Percentiles rank a stretch among this genome's conserved stretches.
Conservation (phyloP, 2,888 invertebrate genomes). For the Crepidodera aurea region DNA sequence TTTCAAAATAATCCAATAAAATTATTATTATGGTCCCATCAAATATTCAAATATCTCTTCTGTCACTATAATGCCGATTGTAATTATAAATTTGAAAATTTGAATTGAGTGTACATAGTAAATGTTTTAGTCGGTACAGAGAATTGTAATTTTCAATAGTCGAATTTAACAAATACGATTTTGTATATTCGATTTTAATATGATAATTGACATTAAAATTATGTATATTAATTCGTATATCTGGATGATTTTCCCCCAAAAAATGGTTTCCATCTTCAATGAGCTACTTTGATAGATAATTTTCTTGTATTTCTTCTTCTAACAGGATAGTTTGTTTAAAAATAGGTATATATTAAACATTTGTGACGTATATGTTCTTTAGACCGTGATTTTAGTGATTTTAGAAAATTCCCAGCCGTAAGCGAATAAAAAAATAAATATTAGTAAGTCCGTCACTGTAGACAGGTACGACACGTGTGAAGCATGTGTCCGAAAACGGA, state of each 20-base stretch:
- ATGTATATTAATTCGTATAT: too few species aligned
- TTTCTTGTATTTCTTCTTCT: too few species aligned
- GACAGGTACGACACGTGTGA: slow-evolving; percentile 46
- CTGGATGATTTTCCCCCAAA: too few species aligned
- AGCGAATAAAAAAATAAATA: background rate
- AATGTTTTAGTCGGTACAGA: background rate
- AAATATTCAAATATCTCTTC: slow-evolving; percentile 1
- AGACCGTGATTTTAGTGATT: too few species aligned
- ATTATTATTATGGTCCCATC: slow-evolving; percentile 4
- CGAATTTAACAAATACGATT: background rate
- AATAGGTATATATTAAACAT: too few species aligned
- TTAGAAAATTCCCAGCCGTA: too few species aligned
- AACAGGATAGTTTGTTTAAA: too few species aligned
- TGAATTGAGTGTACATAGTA: background rate
- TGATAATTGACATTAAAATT: too few species aligned
- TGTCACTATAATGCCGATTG: background rate
- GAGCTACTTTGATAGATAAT: too few species aligned
- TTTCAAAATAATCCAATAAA: slow-evolving; percentile 1
- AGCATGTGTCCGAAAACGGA: slow-evolving; percentile 45
- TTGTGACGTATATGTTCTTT: too few species aligned
- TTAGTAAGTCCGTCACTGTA: slow-evolving; percentile 21
- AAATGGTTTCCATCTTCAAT: too few species aligned
- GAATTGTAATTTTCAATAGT: background rate
- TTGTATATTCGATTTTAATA: too few species aligned
- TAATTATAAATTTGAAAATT: slow-evolving; percentile 1